Evolutionary conservation across 2,113 vertebrate species (phyloP).

Genomic region (Micronisus gabar): DNA sequence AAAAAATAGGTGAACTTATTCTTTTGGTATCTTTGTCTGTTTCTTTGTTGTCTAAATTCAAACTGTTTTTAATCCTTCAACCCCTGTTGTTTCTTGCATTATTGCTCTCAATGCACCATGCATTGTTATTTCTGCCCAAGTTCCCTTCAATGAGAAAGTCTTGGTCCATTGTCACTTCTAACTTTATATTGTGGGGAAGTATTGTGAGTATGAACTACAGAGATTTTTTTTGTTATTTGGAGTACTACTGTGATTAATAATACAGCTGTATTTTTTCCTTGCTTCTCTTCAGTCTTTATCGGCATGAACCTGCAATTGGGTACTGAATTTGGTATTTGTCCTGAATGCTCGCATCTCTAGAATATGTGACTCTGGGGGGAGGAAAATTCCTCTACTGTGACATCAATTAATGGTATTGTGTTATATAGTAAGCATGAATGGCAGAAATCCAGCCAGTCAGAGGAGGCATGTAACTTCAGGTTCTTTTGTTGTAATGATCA

Average conservation of each 20-base stretch:
- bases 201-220: constrained; percentile 5
- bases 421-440: constrained; percentile 26
- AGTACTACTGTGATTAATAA: constrained; percentile 8
- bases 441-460: constrained; percentile 22
- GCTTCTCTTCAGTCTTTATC: not conserved
- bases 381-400: constrained; percentile 48
- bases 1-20: not conserved
- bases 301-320: not conserved
- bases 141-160: constrained; percentile 51
- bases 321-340: constrained; percentile 33
- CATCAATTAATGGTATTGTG: constrained; percentile 40
- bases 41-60: constrained; percentile 47
- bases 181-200: not conserved
- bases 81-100: constrained; percentile 54
- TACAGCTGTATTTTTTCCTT: constrained; percentile 32
- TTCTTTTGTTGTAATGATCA: constrained; percentile 34
- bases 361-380: constrained; percentile 9
- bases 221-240: not conserved
- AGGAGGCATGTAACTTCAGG: constrained; percentile 4
- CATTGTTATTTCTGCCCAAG: constrained; percentile 67
- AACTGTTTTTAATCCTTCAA: constrained; percentile 52
- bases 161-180: constrained; percentile 28
- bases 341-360: not conserved
- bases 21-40: constrained; percentile 31
- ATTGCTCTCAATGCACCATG: constrained; percentile 23